Evolutionary conservation across 2,888 invertebrate genomes (phyloP).

Genomic region (Drosophila nigritarsus): DNA sequence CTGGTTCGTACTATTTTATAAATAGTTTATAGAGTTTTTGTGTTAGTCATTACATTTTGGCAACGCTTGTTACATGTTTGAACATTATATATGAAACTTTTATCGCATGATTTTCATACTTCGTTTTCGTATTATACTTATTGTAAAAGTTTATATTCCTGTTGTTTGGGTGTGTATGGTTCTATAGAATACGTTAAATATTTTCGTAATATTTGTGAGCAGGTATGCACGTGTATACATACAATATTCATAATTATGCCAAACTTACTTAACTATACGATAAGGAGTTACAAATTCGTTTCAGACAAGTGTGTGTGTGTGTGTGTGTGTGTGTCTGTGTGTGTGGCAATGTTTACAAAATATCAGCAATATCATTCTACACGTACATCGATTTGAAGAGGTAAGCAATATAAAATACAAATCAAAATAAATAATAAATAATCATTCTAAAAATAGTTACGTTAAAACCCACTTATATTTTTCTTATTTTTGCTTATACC

Average conservation of each 20-base stretch:
- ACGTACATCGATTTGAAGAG: constrained; percentile 31
- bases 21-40: constrained; percentile 49
- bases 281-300: constrained; percentile 69
- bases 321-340: not conserved
- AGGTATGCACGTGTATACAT: not conserved
- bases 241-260: constrained; percentile 14
- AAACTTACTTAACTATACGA: constrained; percentile 51
- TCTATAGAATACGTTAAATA: constrained; percentile 14
- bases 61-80: constrained; percentile 74
- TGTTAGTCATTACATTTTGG: constrained; percentile 75
- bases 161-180: constrained; percentile 23
- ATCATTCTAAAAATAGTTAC: constrained; percentile 22
- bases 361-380: constrained; percentile 46
- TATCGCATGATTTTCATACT: constrained; percentile 62
- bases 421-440: constrained; percentile 19
- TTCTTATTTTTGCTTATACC: not conserved
- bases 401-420: constrained; percentile 37
- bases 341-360: constrained; percentile 42
- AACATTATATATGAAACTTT: constrained; percentile 40
- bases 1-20: constrained; percentile 57
- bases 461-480: constrained; percentile 35
- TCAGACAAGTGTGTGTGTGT: constrained; percentile 38
- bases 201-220: constrained; percentile 15
- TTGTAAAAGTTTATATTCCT: constrained; percentile 26
- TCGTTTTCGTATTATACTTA: constrained; percentile 37